Conservation (phyloP, 2,113 vertebrate species). For the Protobothrops flavoviridis region DNA sequence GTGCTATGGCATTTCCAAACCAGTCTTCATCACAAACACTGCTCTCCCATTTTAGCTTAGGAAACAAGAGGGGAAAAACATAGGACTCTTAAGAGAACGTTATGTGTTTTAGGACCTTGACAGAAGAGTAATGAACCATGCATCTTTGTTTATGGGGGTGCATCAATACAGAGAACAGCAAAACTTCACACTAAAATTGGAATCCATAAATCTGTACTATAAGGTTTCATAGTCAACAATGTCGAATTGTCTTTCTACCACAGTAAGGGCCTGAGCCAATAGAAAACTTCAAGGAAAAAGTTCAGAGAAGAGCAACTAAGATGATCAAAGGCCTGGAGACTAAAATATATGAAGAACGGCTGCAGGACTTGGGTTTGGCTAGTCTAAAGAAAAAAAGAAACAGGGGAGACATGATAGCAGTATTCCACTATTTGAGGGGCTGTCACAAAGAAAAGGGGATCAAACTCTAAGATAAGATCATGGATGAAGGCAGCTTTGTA, state of each 20-base stretch:
- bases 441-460: too few relatives aligned
- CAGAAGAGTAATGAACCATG: conserved; percentile 40
- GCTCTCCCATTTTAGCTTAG: conserved; percentile 21
- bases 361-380: too few relatives aligned
- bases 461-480: neutral
- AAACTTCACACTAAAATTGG: conserved; percentile 44
- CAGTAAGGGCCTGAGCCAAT: conserved; percentile 39
- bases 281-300: neutral
- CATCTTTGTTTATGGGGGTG: conserved; percentile 45
- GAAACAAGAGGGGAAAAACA: conserved; percentile 38
- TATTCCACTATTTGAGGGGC: too few relatives aligned
- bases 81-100: conserved; percentile 36
- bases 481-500: neutral
- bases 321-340: too few relatives aligned
- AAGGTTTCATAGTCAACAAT: conserved; percentile 40
- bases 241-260: conserved; percentile 26
- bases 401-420: too few relatives aligned
- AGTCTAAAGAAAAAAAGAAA: too few relatives aligned
- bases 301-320: too few relatives aligned
- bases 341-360: too few relatives aligned
- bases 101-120: conserved; percentile 28
- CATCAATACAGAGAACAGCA: conserved; percentile 42
- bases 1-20: conserved; percentile 19
- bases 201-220: conserved; percentile 48
- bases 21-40: conserved; percentile 11